Evolutionary conservation across 2,113 vertebrate genomes (phyloP), one percentile per base, ranked within the genome.

Genomic region (Lontra canadensis): DNA sequence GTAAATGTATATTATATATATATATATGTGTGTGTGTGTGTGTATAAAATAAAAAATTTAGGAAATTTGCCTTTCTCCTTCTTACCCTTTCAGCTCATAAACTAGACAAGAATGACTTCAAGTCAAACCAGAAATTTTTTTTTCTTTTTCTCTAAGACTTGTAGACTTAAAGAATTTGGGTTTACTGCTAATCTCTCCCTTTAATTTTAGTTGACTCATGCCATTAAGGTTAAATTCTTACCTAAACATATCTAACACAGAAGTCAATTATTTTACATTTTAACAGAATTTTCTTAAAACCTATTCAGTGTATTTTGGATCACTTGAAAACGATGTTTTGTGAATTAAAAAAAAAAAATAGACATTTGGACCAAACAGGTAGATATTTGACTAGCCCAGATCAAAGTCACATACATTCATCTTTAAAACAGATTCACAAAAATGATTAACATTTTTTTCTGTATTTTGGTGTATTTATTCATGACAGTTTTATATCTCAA

Each of bases 401-500:
- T 67, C 26, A 93, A 52, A 76, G 25, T 29, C 3, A 88, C 1
- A 5, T 42, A 5, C 3, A 71, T 90, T 95, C 34, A 65, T 55
- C 26, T 81, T 88, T 96, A 42, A 85, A 85, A 34, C 0, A 79
- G 47, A 55, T 63, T 88, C 26, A 78, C 25, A 25, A 49, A 83
- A 78, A 69, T 39, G 42, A 95, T 83, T 95, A 31, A 57, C 34
- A 73, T 11, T 63, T 69, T 91, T 93, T 88, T 25, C 23, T 80
- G 6, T 84, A 21, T 82, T 79, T 96, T 69, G 34, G 13, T 84
- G 3, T 88, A 67, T 86, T 90, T 93, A 85, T 84, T 93, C 59
- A 79, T 89, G 78, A 42, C 65, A 94, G 44, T 95, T 97, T 96
- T 96, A 88, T 89, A 93, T 97, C 94, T 96, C 82, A 85, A 91